Evolutionary conservation across 1,140 invertebrate genomes (phyloP).

Genomic region (Dendrolimus punctatus): DNA sequence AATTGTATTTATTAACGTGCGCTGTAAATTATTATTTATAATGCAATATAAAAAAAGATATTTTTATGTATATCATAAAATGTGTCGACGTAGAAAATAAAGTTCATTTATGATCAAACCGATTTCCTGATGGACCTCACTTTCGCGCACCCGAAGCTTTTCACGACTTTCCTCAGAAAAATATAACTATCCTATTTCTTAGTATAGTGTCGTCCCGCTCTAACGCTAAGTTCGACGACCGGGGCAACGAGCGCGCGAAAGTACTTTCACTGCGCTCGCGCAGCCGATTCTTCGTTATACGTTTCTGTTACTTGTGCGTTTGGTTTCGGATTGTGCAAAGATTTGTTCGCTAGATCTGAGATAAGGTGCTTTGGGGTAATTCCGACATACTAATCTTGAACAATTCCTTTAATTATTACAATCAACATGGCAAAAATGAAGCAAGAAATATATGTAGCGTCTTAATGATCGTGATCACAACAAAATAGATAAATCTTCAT

Average conservation of each 20-base stretch:
- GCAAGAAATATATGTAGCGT: too few species aligned
- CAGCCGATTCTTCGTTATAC: constrained; percentile 35
- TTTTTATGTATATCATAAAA: too few species aligned
- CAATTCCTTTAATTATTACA: too few species aligned
- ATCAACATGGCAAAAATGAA: too few species aligned
- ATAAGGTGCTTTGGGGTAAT: constrained; percentile 8
- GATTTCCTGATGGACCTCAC: constrained; percentile 54
- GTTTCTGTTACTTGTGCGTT: constrained; percentile 31
- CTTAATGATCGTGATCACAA: too few species aligned
- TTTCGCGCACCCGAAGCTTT: constrained; percentile 54
- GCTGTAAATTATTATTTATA: too few species aligned
- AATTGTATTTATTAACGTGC: too few species aligned
- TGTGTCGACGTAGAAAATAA: too few species aligned
- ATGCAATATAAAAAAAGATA: too few species aligned
- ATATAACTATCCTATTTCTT: constrained; percentile 35
- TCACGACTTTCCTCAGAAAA: constrained; percentile 49
- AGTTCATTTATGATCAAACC: constrained; percentile 33
- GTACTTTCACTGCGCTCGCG: constrained; percentile 65
- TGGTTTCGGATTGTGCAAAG: constrained; percentile 30
- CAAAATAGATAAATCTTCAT: too few species aligned
- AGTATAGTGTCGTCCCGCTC: constrained; percentile 29
- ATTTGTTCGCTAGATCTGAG: constrained; percentile 23
- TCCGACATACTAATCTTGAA: too few species aligned
- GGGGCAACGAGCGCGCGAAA: constrained; percentile 62
- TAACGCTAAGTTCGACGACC: constrained; percentile 52